Base-by-base conservation (phyloP, 1,140 invertebrate species). In the Cherax destructor region DNA sequence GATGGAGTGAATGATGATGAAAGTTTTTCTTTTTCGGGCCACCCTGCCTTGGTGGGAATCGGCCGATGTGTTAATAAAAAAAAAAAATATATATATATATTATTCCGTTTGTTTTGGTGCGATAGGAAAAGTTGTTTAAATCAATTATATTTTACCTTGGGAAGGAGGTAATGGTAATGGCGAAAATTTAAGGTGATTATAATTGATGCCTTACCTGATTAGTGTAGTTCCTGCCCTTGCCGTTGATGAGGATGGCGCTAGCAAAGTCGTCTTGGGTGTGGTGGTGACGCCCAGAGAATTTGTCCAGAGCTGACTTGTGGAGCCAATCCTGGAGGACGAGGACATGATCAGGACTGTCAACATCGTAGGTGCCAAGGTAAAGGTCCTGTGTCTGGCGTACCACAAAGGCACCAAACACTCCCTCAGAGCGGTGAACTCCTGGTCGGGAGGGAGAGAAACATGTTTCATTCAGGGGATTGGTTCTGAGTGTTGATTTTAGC, bases 321-420 rank as follows among this genome's bases (percentile, higher is more conserved):
- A 74, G 7, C 87, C 87, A 89, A 49, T 89, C 87, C 7, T 89
- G 87, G 3, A 89, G 47, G 5, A 89, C 56, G 61, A 89, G 79
- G 5, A 83, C 80, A 24, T 89, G 87, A 11, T 74, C 79, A n/a
- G 47, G 30, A 61, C 49, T 30, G 50, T 89, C 87, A 3, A 77
- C 72, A n/a, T 89, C 87, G 24, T 89, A 89, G 11, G 69, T 21
- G 0, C 49, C 79, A 21, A 5, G 16, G 6, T 76, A 61, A 7
- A 18, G 24, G 49, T 76, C 87, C 79, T 83, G 65, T 3, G 65
- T 61, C 72, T 76, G 77, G 1, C 87, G 79, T 69, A 89, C 80
- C 47, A 89, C 79, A 3, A 89, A 10, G 65, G 80, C 78, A 21
- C 87, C 87, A 49, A 83, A 89, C n/a, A 89, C 50, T 7, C 78